These are phyloP conservation scores for Erebia aethiops DNA, from an alignment of 2,888 invertebrate species.

Conservation along the genomic window DNA sequence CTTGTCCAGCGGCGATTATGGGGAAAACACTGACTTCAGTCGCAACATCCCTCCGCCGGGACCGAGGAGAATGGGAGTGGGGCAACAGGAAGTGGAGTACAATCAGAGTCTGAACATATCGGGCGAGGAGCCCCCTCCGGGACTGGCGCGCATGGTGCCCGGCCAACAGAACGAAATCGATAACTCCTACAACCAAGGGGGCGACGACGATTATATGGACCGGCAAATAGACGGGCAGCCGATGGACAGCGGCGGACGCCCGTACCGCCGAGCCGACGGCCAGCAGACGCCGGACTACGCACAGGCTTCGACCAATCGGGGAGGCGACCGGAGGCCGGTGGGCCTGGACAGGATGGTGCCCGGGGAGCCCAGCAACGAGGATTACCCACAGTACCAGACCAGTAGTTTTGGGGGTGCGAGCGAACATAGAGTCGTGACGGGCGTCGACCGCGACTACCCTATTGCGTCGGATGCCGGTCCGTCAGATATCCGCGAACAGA, in stretches of 20 bases:
- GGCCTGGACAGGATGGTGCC: conserved; percentile 85
- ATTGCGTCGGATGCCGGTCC: conserved; percentile 58
- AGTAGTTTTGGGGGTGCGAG: conserved; percentile 67
- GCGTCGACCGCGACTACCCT: conserved; percentile 75
- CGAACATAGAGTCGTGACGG: conserved; percentile 81
- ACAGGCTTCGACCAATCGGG: conserved; percentile 54
- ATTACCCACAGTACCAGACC: conserved; percentile 65
- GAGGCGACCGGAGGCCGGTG: conserved; percentile 71
- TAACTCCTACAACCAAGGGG: conserved; percentile 61
- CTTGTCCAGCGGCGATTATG: conserved; percentile 83
- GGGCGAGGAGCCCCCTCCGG: conserved; percentile 79
- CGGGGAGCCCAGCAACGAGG: conserved; percentile 82
- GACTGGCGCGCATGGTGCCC: conserved; percentile 78
- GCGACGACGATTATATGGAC: conserved; percentile 67
- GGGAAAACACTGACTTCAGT: conserved; percentile 72
- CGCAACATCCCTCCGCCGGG: conserved; percentile 85
- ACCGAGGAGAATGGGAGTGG: conserved; percentile 85
- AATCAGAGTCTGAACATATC: conserved; percentile 61
- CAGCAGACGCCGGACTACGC: conserved; percentile 67
- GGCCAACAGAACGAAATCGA: conserved; percentile 76
- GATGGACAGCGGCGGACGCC: conserved; percentile 60
- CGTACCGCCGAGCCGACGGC: conserved; percentile 73
- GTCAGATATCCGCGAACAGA: conserved; percentile 67
- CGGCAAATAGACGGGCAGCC: conserved; percentile 73
- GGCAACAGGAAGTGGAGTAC: conserved; percentile 84